These are phyloP conservation scores for Hemiprocne comata DNA, from an alignment of 2,113 vertebrate species.

Conservation along the genomic window DNA sequence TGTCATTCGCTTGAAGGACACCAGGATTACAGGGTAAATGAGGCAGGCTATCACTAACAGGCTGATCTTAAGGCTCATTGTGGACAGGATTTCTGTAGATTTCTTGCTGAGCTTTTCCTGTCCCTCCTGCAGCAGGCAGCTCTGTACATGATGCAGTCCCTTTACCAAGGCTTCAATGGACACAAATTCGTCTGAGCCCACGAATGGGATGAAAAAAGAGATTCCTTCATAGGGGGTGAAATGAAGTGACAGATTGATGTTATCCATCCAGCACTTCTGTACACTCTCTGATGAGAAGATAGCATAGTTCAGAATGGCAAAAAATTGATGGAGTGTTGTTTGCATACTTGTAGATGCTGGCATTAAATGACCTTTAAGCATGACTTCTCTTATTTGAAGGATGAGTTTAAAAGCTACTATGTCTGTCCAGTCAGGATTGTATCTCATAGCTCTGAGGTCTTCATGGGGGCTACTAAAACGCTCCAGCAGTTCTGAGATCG, in stretches of 20 bases:
- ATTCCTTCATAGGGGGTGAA: conserved; percentile 37
- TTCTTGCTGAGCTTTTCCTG: conserved; percentile 67
- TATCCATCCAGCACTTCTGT: conserved; percentile 77
- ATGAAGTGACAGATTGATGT: conserved; percentile 62
- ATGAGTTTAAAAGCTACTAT: conserved; percentile 77
- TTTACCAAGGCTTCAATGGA: background rate
- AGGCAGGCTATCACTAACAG: conserved; percentile 79
- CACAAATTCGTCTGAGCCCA: background rate
- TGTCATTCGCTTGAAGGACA: conserved; percentile 88
- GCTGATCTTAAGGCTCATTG: conserved; percentile 79
- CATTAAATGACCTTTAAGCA: conserved; percentile 51
- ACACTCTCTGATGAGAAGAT: conserved; percentile 74
- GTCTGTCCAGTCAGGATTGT: conserved; percentile 76
- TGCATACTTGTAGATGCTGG: conserved; percentile 32
- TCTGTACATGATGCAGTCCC: background rate
- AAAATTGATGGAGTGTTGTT: conserved; percentile 23
- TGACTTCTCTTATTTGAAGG: conserved; percentile 70
- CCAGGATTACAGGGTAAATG: conserved; percentile 83
- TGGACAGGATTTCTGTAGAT: conserved; percentile 74
- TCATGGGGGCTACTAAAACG: conserved; percentile 57
- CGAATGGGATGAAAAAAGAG: background rate
- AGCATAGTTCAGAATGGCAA: conserved; percentile 68
- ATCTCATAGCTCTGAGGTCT: conserved; percentile 64
- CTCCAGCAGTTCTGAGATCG: conserved; percentile 71
- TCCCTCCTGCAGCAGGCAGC: conserved; percentile 73